A percentile compares a stretch with the other conserved stretches of the same genome.
phyloP scores from a whole-genome alignment of 2,113 vertebrate genomes.

The Riparia riparia region DNA sequence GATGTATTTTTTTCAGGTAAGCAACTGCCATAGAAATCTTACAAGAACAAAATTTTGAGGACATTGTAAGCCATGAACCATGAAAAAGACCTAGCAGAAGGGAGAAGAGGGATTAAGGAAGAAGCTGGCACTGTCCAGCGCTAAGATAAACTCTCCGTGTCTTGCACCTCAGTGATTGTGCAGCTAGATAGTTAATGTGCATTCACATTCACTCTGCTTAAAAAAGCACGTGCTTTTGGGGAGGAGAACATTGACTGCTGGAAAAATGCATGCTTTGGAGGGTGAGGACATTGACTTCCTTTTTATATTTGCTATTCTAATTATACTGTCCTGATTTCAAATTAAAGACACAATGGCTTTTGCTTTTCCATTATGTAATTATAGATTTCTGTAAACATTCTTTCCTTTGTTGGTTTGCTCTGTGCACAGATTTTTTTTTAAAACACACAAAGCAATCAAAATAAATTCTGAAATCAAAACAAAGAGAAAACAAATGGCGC shows the following conservation, averaged over 20 bases:
- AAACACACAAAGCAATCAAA: background rate
- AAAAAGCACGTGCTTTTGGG: background rate
- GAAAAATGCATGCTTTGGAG: constrained; percentile 41
- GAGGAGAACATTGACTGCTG: constrained; percentile 1
- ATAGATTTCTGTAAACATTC: constrained; percentile 43
- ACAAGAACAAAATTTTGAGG: background rate
- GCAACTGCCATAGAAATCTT: background rate
- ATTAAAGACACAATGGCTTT: constrained; percentile 57
- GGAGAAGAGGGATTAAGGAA: background rate
- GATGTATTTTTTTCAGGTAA: background rate
- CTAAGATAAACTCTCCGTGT: background rate
- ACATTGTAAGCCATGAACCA: background rate
- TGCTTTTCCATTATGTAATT: constrained; percentile 46
- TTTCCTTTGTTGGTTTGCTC: constrained; percentile 34
- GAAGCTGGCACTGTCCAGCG: background rate
- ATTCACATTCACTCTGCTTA: background rate
- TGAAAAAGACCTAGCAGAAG: background rate
- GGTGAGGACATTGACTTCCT: constrained; percentile 28
- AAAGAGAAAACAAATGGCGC: constrained; percentile 33
- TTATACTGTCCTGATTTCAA: constrained; percentile 33
- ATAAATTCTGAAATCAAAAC: constrained; percentile 47
- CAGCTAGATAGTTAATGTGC: background rate
- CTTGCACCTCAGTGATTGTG: background rate
- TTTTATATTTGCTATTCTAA: constrained; percentile 54
- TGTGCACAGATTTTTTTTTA: background rate